Percentiles rank a stretch among this genome's conserved stretches.
Evolutionary conservation across 1,140 invertebrate species (phyloP).

Genomic region (Tenebrio molitor): DNA sequence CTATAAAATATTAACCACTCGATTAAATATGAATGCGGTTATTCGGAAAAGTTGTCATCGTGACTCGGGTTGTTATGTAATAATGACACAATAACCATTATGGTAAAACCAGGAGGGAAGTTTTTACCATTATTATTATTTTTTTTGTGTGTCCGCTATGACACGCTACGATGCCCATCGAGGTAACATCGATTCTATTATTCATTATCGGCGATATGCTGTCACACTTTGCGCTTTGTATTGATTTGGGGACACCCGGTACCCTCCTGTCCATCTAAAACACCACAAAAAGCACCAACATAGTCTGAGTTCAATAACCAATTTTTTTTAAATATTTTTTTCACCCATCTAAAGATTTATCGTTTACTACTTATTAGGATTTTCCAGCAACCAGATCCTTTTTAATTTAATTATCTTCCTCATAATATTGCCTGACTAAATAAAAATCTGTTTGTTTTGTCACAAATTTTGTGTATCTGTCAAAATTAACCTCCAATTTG

Average conservation of each 20-base stretch:
- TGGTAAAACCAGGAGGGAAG: constrained; percentile 19
- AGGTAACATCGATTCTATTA: constrained; percentile 38
- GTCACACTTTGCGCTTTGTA: constrained; percentile 16
- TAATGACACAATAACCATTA: constrained; percentile 40
- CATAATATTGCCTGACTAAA: too few relatives aligned
- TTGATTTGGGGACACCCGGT: constrained; percentile 14
- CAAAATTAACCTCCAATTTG: too few relatives aligned
- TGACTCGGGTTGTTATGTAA: constrained; percentile 37
- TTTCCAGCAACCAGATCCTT: too few relatives aligned
- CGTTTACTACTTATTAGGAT: too few relatives aligned
- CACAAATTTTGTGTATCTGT: too few relatives aligned
- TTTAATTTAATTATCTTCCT: too few relatives aligned
- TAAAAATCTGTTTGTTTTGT: too few relatives aligned
- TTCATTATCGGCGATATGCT: constrained; percentile 7
- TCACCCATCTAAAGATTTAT: too few relatives aligned
- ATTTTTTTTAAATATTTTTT: too few relatives aligned
- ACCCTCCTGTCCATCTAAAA: too few relatives aligned
- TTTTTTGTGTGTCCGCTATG: constrained; percentile 20
- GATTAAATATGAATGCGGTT: constrained; percentile 46
- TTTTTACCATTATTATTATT: constrained; percentile 27
- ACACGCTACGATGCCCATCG: constrained; percentile 35
- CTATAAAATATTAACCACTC: constrained; percentile 42
- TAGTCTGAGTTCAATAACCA: too few relatives aligned
- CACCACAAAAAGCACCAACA: too few relatives aligned
- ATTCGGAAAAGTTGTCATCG: constrained; percentile 39